Evolutionary conservation across 2,797 vertebrate species (phyloP).

Genomic region (Gobio occitaniae): DNA sequence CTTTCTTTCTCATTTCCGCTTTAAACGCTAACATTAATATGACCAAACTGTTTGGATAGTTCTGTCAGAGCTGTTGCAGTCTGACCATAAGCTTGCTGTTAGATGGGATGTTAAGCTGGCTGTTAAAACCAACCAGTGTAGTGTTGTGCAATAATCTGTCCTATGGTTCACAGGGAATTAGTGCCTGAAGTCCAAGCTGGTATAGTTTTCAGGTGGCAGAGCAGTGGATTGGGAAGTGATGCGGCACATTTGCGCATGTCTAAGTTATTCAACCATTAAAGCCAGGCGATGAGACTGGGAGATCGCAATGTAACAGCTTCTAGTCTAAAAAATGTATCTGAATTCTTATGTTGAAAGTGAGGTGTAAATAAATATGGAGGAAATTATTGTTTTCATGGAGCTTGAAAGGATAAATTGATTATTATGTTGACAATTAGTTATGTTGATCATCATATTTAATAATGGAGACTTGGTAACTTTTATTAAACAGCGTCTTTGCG

Average conservation of each 20-base stretch:
- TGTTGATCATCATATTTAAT: not conserved
- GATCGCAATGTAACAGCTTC: not conserved
- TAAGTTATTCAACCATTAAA: slow-evolving; percentile 16
- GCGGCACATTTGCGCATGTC: slow-evolving; percentile 28
- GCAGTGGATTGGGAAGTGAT: slow-evolving; percentile 21
- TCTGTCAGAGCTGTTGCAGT: not conserved
- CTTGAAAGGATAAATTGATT: not conserved
- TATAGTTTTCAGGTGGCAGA: slow-evolving; percentile 30
- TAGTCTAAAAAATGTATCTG: not conserved
- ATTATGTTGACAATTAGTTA: too few species aligned
- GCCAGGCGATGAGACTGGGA: not conserved
- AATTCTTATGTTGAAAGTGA: not conserved
- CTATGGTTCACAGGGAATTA: slow-evolving; percentile 32
- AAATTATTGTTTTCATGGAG: not conserved
- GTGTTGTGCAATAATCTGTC: slow-evolving; percentile 42
- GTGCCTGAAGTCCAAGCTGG: not conserved
- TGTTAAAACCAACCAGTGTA: slow-evolving; percentile 4
- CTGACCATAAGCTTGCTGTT: not conserved
- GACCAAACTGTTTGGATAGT: not conserved
- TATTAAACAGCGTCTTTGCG: not conserved
- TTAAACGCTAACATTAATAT: slow-evolving; percentile 1
- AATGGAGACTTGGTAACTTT: not conserved
- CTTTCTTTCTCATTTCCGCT: not conserved
- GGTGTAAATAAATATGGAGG: not conserved
- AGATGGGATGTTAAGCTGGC: not conserved